Conservation (phyloP, 2,113 vertebrate genomes). For the Osmerus eperlanus region DNA sequence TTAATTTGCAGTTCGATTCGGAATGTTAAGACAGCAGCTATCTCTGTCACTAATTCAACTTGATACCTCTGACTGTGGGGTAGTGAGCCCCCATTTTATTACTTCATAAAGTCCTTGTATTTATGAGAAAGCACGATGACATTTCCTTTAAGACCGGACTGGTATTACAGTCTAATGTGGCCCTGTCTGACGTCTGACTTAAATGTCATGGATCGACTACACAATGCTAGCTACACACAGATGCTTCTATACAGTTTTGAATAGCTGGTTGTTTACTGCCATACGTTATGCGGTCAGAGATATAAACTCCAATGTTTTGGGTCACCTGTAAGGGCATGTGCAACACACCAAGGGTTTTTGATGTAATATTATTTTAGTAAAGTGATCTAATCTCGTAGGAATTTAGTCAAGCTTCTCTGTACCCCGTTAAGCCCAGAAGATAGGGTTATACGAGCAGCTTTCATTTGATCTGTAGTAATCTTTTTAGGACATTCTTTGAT, state of each 20-base stretch:
- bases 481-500: constrained; percentile 5
- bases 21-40: neutral
- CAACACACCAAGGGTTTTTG: constrained; percentile 4
- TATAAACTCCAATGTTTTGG: neutral
- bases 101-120: constrained; percentile 3
- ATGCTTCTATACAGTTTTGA: no score
- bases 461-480: constrained; percentile 20
- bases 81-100: neutral
- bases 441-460: constrained; percentile 17
- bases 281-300: neutral
- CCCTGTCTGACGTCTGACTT: constrained; percentile 14
- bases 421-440: neutral
- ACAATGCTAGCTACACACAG: neutral
- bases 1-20: no score
- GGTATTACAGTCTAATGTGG: constrained; percentile 13
- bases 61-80: neutral
- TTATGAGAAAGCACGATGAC: constrained; percentile 15
- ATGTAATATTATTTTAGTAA: neutral
- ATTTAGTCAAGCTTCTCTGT: constrained; percentile 19
- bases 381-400: constrained; percentile 2
- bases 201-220: constrained; percentile 24
- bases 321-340: neutral
- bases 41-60: neutral
- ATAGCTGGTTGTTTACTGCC: neutral
- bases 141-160: constrained; percentile 21